Conservation (phyloP, 2,888 invertebrate genomes). For the Drosophila helvetica region DNA sequence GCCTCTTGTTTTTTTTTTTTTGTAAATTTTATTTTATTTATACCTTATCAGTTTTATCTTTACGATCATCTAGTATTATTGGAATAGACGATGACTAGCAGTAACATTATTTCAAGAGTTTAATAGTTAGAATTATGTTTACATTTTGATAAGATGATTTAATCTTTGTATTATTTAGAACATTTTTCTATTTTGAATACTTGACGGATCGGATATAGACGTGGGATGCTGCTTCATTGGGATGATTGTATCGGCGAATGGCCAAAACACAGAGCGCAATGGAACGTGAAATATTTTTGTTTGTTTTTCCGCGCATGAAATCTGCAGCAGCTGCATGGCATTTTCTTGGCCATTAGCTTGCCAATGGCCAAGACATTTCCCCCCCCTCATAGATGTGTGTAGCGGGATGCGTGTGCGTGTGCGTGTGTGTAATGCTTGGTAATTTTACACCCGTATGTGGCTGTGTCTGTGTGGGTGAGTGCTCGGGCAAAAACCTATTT, state of each 20-base stretch:
- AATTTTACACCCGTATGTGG: constrained; percentile 51
- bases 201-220: too few relatives aligned
- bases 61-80: too few relatives aligned
- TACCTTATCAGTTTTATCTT: too few relatives aligned
- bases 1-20: background rate
- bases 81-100: too few relatives aligned
- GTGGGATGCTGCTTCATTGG: too few relatives aligned
- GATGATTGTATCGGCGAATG: background rate
- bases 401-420: too few relatives aligned
- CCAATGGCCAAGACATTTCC: constrained; percentile 12
- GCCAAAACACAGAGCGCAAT: background rate
- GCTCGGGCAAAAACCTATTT: constrained; percentile 68
- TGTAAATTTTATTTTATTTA: too few relatives aligned
- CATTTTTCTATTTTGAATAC: too few relatives aligned
- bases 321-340: constrained; percentile 23
- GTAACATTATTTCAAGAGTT: too few relatives aligned
- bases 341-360: constrained; percentile 43
- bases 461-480: constrained; percentile 24
- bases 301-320: background rate
- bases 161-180: too few relatives aligned
- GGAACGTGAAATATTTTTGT: background rate
- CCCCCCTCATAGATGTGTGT: background rate
- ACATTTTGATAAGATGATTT: too few relatives aligned
- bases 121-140: too few relatives aligned
- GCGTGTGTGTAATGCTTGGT: constrained; percentile 67